Percentiles rank a stretch among this genome's conserved stretches.
phyloP scores from a whole-genome alignment of 2,888 invertebrate genomes.

The Pseudococcus viburni region DNA sequence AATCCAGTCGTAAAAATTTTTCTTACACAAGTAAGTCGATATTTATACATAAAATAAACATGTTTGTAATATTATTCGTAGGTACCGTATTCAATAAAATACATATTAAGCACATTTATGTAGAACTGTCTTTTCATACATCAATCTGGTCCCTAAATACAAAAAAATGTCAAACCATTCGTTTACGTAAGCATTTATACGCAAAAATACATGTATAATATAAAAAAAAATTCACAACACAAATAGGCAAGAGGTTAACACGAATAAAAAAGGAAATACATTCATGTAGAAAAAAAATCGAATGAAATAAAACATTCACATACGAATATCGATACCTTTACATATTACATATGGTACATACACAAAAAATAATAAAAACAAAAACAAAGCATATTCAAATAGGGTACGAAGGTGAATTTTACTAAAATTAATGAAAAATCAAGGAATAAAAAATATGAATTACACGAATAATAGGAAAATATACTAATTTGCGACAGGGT shows the following conservation, averaged over 20 bases:
- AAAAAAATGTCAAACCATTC: constrained; percentile 13
- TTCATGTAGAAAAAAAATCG: background rate
- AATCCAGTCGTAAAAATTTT: constrained; percentile 13
- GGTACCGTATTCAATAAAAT: background rate
- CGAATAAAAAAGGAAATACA: background rate
- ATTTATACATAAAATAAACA: constrained; percentile 25
- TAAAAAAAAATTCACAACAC: constrained; percentile 22
- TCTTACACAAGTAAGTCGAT: constrained; percentile 10
- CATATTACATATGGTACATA: background rate
- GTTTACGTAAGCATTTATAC: constrained; percentile 7
- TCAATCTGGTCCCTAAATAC: constrained; percentile 41
- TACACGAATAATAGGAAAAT: too few species aligned
- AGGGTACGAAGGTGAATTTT: too few species aligned
- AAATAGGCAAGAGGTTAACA: constrained; percentile 11
- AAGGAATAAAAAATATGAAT: too few species aligned
- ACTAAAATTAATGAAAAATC: too few species aligned
- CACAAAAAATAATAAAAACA: background rate
- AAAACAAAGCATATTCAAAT: background rate
- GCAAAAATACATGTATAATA: background rate
- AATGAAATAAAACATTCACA: background rate
- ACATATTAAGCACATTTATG: background rate
- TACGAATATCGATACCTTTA: background rate
- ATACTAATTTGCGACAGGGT: too few species aligned
- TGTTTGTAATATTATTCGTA: background rate
- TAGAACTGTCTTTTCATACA: constrained; percentile 29